Evolutionary conservation across 2,113 vertebrate species (phyloP).

Genomic region (Machaerirhynchus nigripectus): DNA sequence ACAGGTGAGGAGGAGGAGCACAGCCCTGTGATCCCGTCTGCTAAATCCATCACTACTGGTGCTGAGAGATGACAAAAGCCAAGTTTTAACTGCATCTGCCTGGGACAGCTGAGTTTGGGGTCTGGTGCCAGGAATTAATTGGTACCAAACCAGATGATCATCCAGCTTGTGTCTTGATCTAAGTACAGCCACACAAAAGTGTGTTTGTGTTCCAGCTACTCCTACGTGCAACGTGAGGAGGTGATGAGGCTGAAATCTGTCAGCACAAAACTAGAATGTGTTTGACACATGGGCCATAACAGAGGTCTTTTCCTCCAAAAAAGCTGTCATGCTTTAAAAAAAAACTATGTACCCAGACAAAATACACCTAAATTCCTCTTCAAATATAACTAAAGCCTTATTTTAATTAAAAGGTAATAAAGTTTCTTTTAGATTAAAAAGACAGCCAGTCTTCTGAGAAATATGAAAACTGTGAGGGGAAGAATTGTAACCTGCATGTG

Average conservation of each 20-base stretch:
- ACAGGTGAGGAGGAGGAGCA: constrained; percentile 1
- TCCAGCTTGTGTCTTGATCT: background rate
- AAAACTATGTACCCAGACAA: background rate
- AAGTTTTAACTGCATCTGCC: background rate
- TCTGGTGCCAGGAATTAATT: background rate
- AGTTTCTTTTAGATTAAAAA: background rate
- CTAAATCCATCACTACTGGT: background rate
- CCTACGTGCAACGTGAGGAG: background rate
- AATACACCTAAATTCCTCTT: background rate
- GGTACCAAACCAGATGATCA: background rate
- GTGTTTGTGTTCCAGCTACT: background rate
- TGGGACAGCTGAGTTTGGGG: background rate
- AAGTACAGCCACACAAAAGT: background rate
- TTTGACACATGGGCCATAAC: fast-evolving
- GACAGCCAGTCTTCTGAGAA: background rate
- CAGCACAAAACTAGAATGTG: background rate
- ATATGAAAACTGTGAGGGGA: fast-evolving
- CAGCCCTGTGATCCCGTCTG: background rate
- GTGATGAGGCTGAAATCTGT: background rate
- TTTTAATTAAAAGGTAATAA: background rate
- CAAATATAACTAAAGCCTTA: background rate
- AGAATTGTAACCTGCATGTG: background rate
- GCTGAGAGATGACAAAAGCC: background rate
- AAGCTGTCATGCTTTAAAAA: background rate
- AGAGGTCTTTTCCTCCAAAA: background rate